Conservation (phyloP, 2,888 invertebrate genomes). For the Drosophila percnosoma region DNA sequence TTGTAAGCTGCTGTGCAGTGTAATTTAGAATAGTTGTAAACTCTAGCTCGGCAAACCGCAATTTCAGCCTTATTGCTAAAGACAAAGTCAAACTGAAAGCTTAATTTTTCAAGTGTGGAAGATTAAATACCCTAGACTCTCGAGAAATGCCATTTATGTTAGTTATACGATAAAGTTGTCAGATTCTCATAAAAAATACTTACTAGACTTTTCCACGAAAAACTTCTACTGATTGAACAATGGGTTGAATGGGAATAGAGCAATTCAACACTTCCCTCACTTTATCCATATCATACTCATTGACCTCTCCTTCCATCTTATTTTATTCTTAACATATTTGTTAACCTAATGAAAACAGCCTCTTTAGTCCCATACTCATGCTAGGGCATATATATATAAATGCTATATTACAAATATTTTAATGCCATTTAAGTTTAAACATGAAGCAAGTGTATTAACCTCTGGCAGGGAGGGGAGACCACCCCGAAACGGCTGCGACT, state of each 20-base stretch:
- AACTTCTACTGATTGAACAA: background rate
- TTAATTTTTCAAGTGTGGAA: fast-evolving
- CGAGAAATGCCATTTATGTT: background rate
- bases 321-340: background rate
- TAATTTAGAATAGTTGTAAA: slow-evolving; percentile 32
- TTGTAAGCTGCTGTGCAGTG: slow-evolving; percentile 35
- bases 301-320: background rate
- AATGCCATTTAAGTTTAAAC: slow-evolving; percentile 78
- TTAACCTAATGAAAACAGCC: background rate
- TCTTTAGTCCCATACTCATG: too few species aligned
- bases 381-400: slow-evolving; percentile 33
- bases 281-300: background rate
- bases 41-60: slow-evolving; percentile 33
- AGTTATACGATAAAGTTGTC: background rate
- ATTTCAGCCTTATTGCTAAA: slow-evolving; percentile 40
- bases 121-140: slow-evolving; percentile 4
- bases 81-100: slow-evolving; percentile 70
- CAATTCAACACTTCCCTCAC: too few species aligned
- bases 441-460: slow-evolving; percentile 76
- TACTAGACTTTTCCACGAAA: background rate
- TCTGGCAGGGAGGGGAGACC: slow-evolving; percentile 44
- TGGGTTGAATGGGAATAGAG: background rate
- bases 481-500: slow-evolving; percentile 58
- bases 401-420: slow-evolving; percentile 80
- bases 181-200: background rate